Evolutionary conservation across 1,140 invertebrate genomes (phyloP), one percentile per base, ranked within the genome.

Genomic region (Cherax destructor): DNA sequence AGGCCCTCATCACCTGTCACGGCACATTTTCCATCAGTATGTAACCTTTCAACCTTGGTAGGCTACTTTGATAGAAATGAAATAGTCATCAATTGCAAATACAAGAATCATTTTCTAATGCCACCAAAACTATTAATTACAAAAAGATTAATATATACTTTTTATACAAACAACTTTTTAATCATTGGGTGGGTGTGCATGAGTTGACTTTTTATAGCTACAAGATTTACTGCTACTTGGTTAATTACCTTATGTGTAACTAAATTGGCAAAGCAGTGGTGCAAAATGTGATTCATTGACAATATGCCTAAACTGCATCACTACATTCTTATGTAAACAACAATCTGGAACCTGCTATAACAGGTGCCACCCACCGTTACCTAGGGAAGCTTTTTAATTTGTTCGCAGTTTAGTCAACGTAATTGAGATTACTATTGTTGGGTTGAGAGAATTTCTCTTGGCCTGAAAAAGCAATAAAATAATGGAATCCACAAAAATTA

Each of bases 391-490:
- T 72, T 84, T 92, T 56, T 56, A 56, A 78, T 69, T 83, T 84
- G 81, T 84, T 84, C 69, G 88, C 72, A 91, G 83, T 79, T 91
- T 93, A 86, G 86, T 88, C 90, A 93, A 92, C 90, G 86, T 83
- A 86, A 87, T 90, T 80, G 74, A 86, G 83, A 92, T 85, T 93
- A 91, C 93, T 94, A 91, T 92, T 93, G 95, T 95, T 72, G 92
- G 97, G 96, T 86, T 96, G 97, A 93, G 96, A 96, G 65, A 97
- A 96, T 94, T 96, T 97, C 84, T 91, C 90, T 87, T 91, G 90
- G 90, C 90, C 90, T 91, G 90, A 86, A 91, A 91, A 91, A 91
- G 61, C 83, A 91, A 91, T 91, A 91, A 91, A 91, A 91, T 50
- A 85, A 91, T 91, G 89, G 83, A 85, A 79, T 86, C 89, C 89